These are phyloP conservation scores for Pseudanteris insignis DNA, from an alignment of 2,888 invertebrate genomes.

Conservation along the genomic window DNA sequence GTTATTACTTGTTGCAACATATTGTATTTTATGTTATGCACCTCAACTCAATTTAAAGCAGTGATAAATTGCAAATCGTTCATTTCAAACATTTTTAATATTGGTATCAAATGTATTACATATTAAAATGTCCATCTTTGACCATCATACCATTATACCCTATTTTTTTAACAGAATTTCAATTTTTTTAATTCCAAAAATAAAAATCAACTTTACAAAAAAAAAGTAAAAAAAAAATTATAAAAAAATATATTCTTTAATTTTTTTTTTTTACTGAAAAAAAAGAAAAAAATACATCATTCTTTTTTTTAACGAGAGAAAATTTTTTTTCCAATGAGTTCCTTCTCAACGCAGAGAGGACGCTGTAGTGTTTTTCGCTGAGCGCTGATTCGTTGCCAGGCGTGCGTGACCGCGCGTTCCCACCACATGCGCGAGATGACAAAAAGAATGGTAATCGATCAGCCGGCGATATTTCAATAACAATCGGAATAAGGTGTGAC, in stretches of 20 bases:
- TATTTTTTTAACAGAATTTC: too few species aligned
- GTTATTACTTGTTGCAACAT: too few species aligned
- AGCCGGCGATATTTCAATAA: slow-evolving; percentile 33
- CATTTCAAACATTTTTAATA: too few species aligned
- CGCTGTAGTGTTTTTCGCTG: slow-evolving; percentile 8
- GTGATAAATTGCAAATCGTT: too few species aligned
- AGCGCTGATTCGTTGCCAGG: slow-evolving; percentile 36
- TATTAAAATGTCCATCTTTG: too few species aligned
- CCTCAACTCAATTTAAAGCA: too few species aligned
- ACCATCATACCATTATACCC: too few species aligned
- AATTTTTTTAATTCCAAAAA: too few species aligned
- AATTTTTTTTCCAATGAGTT: not conserved
- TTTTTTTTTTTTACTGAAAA: not conserved
- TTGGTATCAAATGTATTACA: too few species aligned
- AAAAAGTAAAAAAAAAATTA: not conserved
- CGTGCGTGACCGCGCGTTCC: slow-evolving; percentile 26
- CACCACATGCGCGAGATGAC: slow-evolving; percentile 18
- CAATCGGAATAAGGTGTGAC: slow-evolving; percentile 35
- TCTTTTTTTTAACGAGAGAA: not conserved
- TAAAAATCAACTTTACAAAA: not conserved
- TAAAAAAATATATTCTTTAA: not conserved
- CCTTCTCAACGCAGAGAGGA: not conserved
- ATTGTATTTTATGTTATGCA: too few species aligned
- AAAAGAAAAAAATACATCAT: not conserved
- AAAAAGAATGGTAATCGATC: slow-evolving; percentile 41